These are phyloP conservation scores for Lepidurus packardi DNA, from an alignment of 1,140 invertebrate species.

Conservation along the genomic window DNA sequence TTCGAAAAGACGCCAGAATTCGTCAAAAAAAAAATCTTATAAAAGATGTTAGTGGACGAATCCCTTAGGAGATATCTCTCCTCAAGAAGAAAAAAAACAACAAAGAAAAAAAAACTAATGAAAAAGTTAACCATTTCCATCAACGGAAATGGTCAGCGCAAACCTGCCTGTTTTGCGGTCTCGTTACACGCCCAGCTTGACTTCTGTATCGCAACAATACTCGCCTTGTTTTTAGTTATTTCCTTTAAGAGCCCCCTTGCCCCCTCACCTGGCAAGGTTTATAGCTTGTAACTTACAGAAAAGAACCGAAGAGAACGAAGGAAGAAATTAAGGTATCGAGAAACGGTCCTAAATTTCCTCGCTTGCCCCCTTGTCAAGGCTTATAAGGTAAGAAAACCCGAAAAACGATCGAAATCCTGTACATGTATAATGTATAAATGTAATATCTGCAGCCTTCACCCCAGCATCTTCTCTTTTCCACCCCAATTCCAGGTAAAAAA, in stretches of 20 bases:
- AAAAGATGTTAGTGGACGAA: neutral
- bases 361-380: neutral
- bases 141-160: constrained; percentile 12
- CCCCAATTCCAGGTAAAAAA: constrained; percentile 17
- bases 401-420: neutral
- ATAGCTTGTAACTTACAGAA: neutral
- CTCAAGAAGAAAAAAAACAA: neutral
- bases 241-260: no score
- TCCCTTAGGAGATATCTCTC: neutral
- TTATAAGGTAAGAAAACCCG: neutral
- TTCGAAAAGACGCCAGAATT: no score
- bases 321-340: neutral
- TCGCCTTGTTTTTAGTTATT: neutral
- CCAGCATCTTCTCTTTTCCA: neutral
- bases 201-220: constrained; percentile 13
- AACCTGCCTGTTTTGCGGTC: constrained; percentile 18
- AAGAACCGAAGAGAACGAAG: neutral
- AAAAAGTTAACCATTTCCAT: constrained; percentile 15
- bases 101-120: neutral
- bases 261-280: no score
- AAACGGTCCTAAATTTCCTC: neutral
- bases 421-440: neutral
- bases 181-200: constrained; percentile 16
- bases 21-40: neutral
- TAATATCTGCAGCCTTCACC: neutral